phyloP scores from a whole-genome alignment of 37 sponge, comb jelly and placozoan genomes.

The Geodia barretti region DNA sequence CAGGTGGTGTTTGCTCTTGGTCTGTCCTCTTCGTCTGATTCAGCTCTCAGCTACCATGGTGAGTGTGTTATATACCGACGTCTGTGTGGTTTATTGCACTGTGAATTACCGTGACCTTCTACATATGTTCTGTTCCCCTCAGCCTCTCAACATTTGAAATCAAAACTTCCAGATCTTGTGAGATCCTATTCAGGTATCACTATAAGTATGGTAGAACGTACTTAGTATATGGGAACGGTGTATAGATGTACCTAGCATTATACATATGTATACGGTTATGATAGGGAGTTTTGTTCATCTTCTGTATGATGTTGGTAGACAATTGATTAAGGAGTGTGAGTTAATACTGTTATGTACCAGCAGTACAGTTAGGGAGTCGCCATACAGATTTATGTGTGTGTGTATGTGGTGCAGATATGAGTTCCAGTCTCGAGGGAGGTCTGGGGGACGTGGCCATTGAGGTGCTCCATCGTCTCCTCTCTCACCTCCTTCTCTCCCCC shows the following conservation, averaged over 20 bases:
- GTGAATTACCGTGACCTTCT: background rate
- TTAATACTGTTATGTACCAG: too few species aligned
- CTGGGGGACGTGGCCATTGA: slow-evolving; percentile 82
- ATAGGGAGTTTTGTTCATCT: too few species aligned
- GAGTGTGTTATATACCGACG: too few species aligned
- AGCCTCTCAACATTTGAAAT: slow-evolving; percentile 70
- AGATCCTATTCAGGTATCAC: slow-evolving; percentile 70
- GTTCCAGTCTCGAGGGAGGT: slow-evolving; percentile 76
- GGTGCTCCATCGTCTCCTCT: slow-evolving; percentile 78
- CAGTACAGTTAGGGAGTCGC: too few species aligned
- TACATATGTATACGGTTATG: too few species aligned
- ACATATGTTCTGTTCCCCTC: background rate
- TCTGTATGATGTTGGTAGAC: too few species aligned
- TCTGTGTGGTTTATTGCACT: background rate
- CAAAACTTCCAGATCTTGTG: slow-evolving; percentile 80
- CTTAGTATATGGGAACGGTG: too few species aligned
- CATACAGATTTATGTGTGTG: too few species aligned
- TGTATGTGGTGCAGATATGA: slow-evolving; percentile 54
- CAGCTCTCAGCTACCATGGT: slow-evolving; percentile 82
- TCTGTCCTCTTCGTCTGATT: slow-evolving; percentile 68
- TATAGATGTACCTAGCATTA: too few species aligned
- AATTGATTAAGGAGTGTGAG: too few species aligned
- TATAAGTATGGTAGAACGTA: too few species aligned
- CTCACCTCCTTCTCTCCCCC: slow-evolving; percentile 60
- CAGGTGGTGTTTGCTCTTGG: slow-evolving; percentile 95